phyloP scores from a whole-genome alignment of 1,140 invertebrate genomes.

The Chlorops oryzae region DNA sequence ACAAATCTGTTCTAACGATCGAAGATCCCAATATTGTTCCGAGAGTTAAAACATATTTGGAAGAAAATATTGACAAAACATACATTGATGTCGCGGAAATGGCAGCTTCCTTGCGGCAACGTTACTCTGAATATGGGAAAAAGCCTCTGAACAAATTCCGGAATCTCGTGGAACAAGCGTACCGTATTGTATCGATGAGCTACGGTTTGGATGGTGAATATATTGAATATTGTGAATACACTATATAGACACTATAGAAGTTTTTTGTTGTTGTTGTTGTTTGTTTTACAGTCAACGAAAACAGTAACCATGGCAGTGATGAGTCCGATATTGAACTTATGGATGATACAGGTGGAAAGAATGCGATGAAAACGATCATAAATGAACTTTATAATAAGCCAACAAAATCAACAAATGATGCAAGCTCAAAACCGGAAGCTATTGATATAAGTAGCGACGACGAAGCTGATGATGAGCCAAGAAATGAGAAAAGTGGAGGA shows the following conservation, averaged over 20 bases:
- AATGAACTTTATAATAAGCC: constrained; percentile 51
- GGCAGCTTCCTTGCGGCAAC: constrained; percentile 63
- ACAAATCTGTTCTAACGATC: constrained; percentile 12
- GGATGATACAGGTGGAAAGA: constrained; percentile 25
- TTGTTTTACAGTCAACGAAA: constrained; percentile 38
- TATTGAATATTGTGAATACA: constrained; percentile 11
- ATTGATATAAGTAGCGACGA: constrained; percentile 58
- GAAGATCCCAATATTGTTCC: neutral
- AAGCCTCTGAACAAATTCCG: constrained; percentile 63
- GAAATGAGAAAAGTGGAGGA: constrained; percentile 10
- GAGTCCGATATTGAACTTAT: constrained; percentile 51
- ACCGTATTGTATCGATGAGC: constrained; percentile 54
- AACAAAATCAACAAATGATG: constrained; percentile 2
- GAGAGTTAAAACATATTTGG: constrained; percentile 54
- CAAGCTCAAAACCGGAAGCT: constrained; percentile 46
- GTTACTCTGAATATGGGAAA: constrained; percentile 63
- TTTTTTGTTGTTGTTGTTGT: constrained; percentile 22
- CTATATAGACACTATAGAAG: constrained; percentile 5
- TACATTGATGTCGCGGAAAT: constrained; percentile 68
- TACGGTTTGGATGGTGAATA: constrained; percentile 55
- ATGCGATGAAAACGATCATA: constrained; percentile 48
- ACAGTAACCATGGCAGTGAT: constrained; percentile 54
- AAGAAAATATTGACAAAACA: constrained; percentile 64
- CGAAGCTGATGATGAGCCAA: constrained; percentile 46
- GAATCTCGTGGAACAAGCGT: constrained; percentile 57